These are phyloP conservation scores for Eilema caniola DNA, from an alignment of 2,888 invertebrate genomes.

Conservation along the genomic window DNA sequence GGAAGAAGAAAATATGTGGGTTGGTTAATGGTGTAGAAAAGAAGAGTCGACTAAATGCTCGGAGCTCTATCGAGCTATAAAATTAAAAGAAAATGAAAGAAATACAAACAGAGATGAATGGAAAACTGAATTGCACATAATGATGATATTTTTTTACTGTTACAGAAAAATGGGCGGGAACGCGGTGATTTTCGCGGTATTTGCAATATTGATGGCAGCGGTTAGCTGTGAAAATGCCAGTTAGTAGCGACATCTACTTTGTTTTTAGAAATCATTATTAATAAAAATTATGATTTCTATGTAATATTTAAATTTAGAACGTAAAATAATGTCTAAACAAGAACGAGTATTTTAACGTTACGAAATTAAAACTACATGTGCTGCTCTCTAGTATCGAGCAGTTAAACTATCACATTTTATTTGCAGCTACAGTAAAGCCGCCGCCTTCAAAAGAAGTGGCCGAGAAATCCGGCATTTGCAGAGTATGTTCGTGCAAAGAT, in stretches of 20 bases:
- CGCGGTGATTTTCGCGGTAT: conserved; percentile 44
- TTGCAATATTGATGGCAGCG: conserved; percentile 44
- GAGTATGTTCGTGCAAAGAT: conserved; percentile 83
- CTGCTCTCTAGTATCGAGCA: conserved; percentile 62
- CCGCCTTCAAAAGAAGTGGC: conserved; percentile 46
- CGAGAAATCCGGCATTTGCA: conserved; percentile 80
- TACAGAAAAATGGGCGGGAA: conserved; percentile 62
- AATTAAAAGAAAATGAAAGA: too few species aligned
- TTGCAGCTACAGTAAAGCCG: conserved; percentile 43
- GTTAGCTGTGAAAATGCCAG: conserved; percentile 46
- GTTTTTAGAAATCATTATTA: too few species aligned
- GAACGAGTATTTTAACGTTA: background rate
- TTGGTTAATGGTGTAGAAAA: too few species aligned
- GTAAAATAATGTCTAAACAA: too few species aligned
- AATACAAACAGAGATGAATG: too few species aligned
- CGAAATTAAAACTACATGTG: background rate
- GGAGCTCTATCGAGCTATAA: too few species aligned
- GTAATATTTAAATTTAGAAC: too few species aligned
- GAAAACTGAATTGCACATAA: background rate
- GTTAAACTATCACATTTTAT: conserved; percentile 45
- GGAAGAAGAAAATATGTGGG: too few species aligned
- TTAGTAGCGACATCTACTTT: conserved; percentile 61
- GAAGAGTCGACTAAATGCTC: too few species aligned
- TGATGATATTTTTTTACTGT: background rate
- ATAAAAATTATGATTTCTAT: too few species aligned